Evolutionary conservation across 2,888 invertebrate genomes (phyloP), one percentile per base, ranked within the genome.

Genomic region (Petrolisthes cinctipes): DNA sequence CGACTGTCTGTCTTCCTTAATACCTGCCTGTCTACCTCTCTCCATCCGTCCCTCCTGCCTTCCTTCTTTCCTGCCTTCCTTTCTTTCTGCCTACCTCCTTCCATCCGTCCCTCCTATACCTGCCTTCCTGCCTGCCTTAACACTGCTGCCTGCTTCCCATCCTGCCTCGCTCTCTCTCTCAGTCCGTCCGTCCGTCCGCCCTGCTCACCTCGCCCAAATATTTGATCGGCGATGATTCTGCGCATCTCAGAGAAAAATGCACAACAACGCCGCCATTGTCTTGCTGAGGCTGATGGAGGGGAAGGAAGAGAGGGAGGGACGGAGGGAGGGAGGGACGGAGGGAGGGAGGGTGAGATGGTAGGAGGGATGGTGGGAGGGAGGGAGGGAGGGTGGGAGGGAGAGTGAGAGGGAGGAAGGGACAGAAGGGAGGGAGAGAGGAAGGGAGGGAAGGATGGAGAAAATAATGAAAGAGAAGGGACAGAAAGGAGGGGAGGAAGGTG

Each of bases 201-300:
- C 80, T 5, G 71, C 85, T 73, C 85, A 80, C 85, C 73, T 71
- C 79, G 85, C 85, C 85, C 85, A 85, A 85, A 85, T 85, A 85
- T 85, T 85, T 85, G 85, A 85, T 85, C 80, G 85, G 85, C 85
- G 85, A 85, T 85, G 85, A 85, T 85, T 85, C 85, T 85, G 85
- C 85, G 85, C 85, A 85, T 85, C 85, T 73, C 73, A 80, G 23
- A 80, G 56, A 85, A 85, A 85, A 85, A 85, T 85, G 80, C 85
- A 71, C 85, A 85, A 85, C 85, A 85, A 80, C 85, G 85, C 80
- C 68, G 80, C 85, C 85, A 85, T 85, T 85, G 85, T 85, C 85
- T 85, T 85, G 56, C 80, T 71, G 80, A n/a, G 85, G 23, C 17
- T 20, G 56, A 23, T 79, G 71, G 71, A 37, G 80, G 71, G 79